Percentiles rank a stretch among this genome's conserved stretches.
These are phyloP conservation scores for Stegana nigrithorax DNA, from an alignment of 2,888 invertebrate genomes.

Conservation along the genomic window DNA sequence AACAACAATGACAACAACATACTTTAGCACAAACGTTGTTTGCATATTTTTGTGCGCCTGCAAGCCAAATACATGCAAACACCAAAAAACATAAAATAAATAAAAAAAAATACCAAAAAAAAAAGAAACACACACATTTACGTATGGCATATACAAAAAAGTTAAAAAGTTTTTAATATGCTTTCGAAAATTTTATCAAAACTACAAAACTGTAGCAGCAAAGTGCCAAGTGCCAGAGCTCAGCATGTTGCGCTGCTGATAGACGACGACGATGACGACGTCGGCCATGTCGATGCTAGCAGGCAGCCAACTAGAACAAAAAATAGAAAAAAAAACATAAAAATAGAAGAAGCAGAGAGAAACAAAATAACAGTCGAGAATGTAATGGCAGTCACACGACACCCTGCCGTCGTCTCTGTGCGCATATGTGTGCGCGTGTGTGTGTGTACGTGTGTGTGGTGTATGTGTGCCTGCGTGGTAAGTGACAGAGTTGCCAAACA, in stretches of 20 bases:
- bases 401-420: not conserved
- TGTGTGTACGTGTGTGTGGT: not conserved
- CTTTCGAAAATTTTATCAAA: slow-evolving; percentile 63
- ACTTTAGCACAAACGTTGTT: too few species aligned
- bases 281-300: not conserved
- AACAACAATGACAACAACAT: too few species aligned
- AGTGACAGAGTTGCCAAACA: slow-evolving; percentile 56
- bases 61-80: not conserved
- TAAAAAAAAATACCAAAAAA: not conserved
- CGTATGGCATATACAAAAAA: not conserved
- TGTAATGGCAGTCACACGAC: not conserved
- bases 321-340: not conserved
- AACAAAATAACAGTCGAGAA: not conserved
- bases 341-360: slow-evolving; percentile 23
- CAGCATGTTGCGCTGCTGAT: slow-evolving; percentile 21
- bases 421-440: not conserved
- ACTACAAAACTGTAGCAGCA: slow-evolving; percentile 60
- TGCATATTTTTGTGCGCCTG: slow-evolving; percentile 36
- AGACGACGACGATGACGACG: not conserved
- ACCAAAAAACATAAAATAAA: not conserved
- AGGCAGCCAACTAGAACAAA: not conserved
- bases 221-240: slow-evolving; percentile 53
- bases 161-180: slow-evolving; percentile 57
- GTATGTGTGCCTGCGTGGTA: slow-evolving; percentile 5
- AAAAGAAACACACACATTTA: not conserved